Percentiles rank a stretch among this genome's conserved stretches.
These are phyloP conservation scores for Trachymyrmex cornetzi DNA, from an alignment of 1,140 invertebrate genomes.

Conservation along the genomic window DNA sequence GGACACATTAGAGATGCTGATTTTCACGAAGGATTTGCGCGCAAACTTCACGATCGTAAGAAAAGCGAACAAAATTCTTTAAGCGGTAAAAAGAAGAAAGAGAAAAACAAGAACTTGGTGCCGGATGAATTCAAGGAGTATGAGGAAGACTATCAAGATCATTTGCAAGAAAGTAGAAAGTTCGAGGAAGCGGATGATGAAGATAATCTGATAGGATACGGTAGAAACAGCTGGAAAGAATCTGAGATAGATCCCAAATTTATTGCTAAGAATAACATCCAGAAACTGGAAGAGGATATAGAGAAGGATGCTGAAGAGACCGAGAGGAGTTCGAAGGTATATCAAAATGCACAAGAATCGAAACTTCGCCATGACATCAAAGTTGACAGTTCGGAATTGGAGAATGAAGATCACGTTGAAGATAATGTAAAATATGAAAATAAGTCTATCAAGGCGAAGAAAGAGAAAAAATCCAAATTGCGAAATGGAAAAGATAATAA, in stretches of 20 bases:
- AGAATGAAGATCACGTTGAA: not conserved
- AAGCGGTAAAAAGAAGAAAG: not conserved
- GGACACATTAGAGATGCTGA: slow-evolving; percentile 90
- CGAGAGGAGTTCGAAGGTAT: slow-evolving; percentile 69
- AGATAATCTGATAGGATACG: slow-evolving; percentile 9
- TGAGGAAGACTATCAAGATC: slow-evolving; percentile 65
- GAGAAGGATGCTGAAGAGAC: slow-evolving; percentile 73
- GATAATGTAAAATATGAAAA: slow-evolving; percentile 39
- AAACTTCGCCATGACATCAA: not conserved
- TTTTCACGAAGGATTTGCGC: slow-evolving; percentile 84
- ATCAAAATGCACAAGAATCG: slow-evolving; percentile 31
- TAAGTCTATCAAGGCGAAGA: not conserved
- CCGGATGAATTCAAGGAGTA: slow-evolving; percentile 57
- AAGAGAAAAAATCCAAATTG: not conserved
- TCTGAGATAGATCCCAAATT: slow-evolving; percentile 73
- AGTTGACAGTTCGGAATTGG: not conserved
- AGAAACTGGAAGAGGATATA: slow-evolving; percentile 79
- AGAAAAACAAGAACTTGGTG: not conserved
- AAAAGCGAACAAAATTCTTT: slow-evolving; percentile 14
- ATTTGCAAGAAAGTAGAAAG: not conserved
- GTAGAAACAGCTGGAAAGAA: slow-evolving; percentile 23
- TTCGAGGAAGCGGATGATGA: not conserved
- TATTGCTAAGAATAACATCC: slow-evolving; percentile 73
- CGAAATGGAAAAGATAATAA: not conserved
- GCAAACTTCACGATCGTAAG: slow-evolving; percentile 76